Evolutionary conservation across 2,797 vertebrate species (phyloP).

Genomic region (Intellagama lesueurii): DNA sequence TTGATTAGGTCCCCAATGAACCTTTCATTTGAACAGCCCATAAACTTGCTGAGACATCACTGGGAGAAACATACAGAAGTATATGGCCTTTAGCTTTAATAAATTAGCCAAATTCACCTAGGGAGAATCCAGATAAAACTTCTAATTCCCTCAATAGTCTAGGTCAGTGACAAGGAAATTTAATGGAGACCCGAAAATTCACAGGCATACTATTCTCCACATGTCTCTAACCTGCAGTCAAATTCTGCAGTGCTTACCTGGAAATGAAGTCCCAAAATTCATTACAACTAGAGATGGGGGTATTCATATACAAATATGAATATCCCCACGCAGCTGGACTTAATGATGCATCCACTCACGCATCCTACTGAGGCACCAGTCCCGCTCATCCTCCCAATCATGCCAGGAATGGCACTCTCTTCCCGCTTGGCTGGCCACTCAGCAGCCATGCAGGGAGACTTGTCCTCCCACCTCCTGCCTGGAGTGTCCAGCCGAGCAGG

Average conservation of each 20-base stretch:
- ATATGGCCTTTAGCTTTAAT: constrained; percentile 65
- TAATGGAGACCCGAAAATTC: constrained; percentile 2
- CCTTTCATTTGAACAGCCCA: constrained; percentile 32
- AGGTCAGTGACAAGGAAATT: constrained; percentile 8
- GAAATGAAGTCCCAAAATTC: neutral
- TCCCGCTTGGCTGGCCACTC: no score
- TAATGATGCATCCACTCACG: no score
- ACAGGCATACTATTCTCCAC: neutral
- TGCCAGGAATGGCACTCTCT: no score
- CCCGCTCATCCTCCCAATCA: no score
- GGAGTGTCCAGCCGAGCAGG: no score
- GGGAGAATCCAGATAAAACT: constrained; percentile 23
- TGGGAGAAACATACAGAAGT: constrained; percentile 52
- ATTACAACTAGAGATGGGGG: no score
- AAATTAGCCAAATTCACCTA: constrained; percentile 62
- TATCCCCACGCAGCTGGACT: no score
- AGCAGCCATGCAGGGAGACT: no score
- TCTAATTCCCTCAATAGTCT: constrained; percentile 15
- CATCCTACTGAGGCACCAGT: no score
- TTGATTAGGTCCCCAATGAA: constrained; percentile 65
- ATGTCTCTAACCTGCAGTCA: neutral
- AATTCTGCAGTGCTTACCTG: neutral
- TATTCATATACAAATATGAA: no score
- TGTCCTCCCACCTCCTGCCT: no score
- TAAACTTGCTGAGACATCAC: constrained; percentile 52